phyloP scores from a whole-genome alignment of 1,140 invertebrate species.

The Monomorium pharaonis region DNA sequence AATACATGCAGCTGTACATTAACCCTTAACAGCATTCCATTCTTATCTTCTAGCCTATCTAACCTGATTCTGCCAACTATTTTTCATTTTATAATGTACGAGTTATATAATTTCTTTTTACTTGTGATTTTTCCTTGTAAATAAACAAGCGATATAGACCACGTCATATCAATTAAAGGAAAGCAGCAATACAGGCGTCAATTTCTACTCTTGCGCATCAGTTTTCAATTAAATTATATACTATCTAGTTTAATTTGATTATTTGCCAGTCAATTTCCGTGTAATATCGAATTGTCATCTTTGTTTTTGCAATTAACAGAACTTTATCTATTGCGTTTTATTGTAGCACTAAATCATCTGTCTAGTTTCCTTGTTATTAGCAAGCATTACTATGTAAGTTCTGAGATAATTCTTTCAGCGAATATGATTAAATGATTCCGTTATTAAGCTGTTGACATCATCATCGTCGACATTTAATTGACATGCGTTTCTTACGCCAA shows the following conservation, averaged over 20 bases:
- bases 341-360: background rate
- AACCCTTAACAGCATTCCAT: background rate
- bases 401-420: background rate
- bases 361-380: background rate
- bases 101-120: background rate
- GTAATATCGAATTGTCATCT: background rate
- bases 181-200: background rate
- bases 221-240: background rate
- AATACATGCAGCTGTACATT: background rate
- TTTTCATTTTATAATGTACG: background rate
- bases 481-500: background rate
- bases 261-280: background rate
- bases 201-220: background rate
- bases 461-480: slow-evolving; percentile 27
- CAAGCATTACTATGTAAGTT: background rate
- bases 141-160: background rate
- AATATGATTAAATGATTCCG: background rate
- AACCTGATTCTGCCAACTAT: background rate
- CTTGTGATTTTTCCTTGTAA: background rate
- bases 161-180: background rate
- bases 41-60: background rate
- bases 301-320: background rate
- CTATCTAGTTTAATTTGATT: background rate
- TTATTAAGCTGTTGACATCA: slow-evolving; percentile 10
- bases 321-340: background rate